Evolutionary conservation across 2,888 invertebrate species (phyloP).

Genomic region (Scaptomyza caliginosa): DNA sequence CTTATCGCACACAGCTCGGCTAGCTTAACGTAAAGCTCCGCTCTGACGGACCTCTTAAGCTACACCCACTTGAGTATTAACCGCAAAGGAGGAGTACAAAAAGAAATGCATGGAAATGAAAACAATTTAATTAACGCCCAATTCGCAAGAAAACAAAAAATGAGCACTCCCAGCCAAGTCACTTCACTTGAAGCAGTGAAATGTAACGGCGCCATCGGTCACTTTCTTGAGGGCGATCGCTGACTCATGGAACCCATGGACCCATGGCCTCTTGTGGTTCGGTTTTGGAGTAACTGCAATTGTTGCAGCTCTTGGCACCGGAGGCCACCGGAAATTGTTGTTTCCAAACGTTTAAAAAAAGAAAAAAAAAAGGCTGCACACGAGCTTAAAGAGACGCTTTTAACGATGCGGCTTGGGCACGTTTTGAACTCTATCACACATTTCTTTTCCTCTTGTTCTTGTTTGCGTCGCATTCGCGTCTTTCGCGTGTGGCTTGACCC

Average conservation of each 20-base stretch:
- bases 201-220: constrained; percentile 77
- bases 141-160: constrained; percentile 22
- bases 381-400: constrained; percentile 56
- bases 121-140: constrained; percentile 75
- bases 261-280: constrained; percentile 6
- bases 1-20: constrained; percentile 32
- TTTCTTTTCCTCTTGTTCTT: constrained; percentile 30
- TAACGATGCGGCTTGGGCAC: constrained; percentile 69
- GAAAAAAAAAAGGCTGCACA: constrained; percentile 7
- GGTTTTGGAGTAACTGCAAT: constrained; percentile 45
- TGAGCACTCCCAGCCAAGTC: constrained; percentile 4
- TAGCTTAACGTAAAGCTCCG: constrained; percentile 1
- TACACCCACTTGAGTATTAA: constrained; percentile 47
- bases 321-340: constrained; percentile 69
- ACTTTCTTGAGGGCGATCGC: constrained; percentile 54
- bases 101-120: constrained; percentile 49
- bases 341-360: constrained; percentile 29
- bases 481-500: constrained; percentile 66
- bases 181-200: constrained; percentile 66
- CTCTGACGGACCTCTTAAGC: constrained; percentile 10
- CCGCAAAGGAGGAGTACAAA: constrained; percentile 43
- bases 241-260: constrained; percentile 50
- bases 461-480: constrained; percentile 21
- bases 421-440: constrained; percentile 74
- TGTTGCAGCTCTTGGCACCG: constrained; percentile 56